Evolutionary conservation across 1,140 invertebrate species (phyloP).

Genomic region (Heliconius congener): DNA sequence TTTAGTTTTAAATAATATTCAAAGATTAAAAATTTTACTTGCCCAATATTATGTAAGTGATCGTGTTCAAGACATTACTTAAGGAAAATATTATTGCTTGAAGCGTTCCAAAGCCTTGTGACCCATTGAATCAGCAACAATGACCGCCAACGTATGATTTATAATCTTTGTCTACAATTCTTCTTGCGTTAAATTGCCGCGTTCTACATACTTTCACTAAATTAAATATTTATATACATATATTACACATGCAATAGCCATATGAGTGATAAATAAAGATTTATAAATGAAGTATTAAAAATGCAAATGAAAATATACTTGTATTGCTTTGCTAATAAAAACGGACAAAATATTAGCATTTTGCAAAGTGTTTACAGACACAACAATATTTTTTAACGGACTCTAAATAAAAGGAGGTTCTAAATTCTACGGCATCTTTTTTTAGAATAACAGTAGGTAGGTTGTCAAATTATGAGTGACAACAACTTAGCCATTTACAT

Average conservation of each 20-base stretch:
- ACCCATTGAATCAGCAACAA: conserved; percentile 32
- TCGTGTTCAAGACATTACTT: conserved; percentile 24
- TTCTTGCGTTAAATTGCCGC: conserved; percentile 18
- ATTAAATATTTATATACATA: conserved; percentile 13
- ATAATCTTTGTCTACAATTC: conserved; percentile 37
- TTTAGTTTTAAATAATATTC: background rate
- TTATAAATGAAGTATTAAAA: background rate
- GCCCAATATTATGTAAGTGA: conserved; percentile 20
- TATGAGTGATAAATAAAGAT: background rate
- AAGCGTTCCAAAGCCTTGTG: conserved; percentile 31
- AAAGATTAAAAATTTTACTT: background rate
- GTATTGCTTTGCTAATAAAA: background rate
- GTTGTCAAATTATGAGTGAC: conserved; percentile 39
- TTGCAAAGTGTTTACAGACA: background rate
- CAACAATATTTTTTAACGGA: background rate
- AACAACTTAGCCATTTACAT: conserved; percentile 44
- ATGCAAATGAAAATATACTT: background rate
- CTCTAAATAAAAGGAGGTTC: no score
- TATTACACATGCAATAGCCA: background rate
- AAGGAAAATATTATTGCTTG: conserved; percentile 26
- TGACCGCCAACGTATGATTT: conserved; percentile 33
- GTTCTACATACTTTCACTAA: conserved; percentile 31
- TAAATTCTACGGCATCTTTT: no score
- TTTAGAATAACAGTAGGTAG: conserved; percentile 19
- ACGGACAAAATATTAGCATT: background rate